These are phyloP conservation scores for Lytechinus variegatus DNA, from an alignment of 35 echinoderm and acorn worm species.

Conservation along the genomic window DNA sequence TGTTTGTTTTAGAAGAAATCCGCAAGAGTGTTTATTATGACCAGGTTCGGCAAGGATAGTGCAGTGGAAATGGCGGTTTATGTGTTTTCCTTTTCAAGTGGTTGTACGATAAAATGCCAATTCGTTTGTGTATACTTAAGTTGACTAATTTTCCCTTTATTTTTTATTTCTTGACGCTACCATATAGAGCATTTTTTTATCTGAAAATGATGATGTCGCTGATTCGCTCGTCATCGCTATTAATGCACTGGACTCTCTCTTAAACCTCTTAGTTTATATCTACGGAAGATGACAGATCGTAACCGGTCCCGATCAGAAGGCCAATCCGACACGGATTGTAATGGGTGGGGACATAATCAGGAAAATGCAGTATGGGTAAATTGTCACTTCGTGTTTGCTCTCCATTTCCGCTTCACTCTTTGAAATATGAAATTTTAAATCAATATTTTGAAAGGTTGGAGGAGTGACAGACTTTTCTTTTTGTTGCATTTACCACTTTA, in stretches of 20 bases:
- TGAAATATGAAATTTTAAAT: no score
- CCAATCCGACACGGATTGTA: background rate
- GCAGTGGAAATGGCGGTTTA: background rate
- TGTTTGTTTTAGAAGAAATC: conserved; percentile 33
- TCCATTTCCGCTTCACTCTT: no score
- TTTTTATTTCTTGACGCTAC: background rate
- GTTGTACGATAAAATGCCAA: background rate
- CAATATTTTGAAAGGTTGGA: no score
- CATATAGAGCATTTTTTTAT: background rate
- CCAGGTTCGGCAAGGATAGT: conserved; percentile 20
- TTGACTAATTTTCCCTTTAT: conserved; percentile 37
- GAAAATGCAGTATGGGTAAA: no score
- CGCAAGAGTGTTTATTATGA: conserved; percentile 34
- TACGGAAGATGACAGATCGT: background rate
- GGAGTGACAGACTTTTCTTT: no score
- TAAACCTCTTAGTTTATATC: conserved; percentile 13
- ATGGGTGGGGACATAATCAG: background rate
- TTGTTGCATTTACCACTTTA: no score
- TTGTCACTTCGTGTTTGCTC: no score
- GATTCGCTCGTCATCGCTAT: conserved; percentile 10
- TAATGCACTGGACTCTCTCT: background rate
- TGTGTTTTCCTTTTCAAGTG: background rate
- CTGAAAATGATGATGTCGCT: background rate
- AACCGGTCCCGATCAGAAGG: background rate
- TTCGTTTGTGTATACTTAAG: conserved; percentile 16